phyloP scores from a whole-genome alignment of 2,113 vertebrate species.

The Pampusana beccarii region DNA sequence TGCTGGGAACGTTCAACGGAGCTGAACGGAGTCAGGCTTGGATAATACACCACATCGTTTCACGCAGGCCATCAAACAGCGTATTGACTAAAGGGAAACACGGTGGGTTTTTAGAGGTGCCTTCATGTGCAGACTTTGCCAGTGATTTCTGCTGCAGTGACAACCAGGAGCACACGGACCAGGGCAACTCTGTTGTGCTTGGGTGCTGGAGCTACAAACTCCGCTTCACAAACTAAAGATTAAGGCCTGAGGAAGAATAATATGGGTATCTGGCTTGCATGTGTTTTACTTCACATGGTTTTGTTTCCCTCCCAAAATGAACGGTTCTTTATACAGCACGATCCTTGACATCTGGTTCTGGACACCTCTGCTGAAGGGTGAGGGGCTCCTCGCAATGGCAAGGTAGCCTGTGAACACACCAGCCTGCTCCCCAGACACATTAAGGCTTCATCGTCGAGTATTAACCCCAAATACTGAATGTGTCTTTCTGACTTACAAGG shows the following conservation, averaged over 20 bases:
- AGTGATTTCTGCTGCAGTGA: not conserved
- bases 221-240: not conserved
- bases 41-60: not conserved
- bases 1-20: not conserved
- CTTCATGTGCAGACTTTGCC: not conserved
- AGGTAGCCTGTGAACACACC: not conserved
- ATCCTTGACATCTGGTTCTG: constrained; percentile 19
- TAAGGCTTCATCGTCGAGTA: constrained; percentile 9
- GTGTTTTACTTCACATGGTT: not conserved
- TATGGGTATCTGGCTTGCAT: not conserved
- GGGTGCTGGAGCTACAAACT: not conserved
- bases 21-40: not conserved
- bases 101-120: not conserved
- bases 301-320: not conserved
- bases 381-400: not conserved
- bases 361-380: not conserved
- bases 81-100: not conserved
- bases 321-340: not conserved
- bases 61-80: not conserved
- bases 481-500: not conserved
- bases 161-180: not conserved
- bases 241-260: not conserved
- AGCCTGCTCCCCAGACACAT: not conserved
- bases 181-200: not conserved
- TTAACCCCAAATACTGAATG: not conserved